Base-by-base conservation (phyloP, 2,888 invertebrate genomes). In the Meiosimyza decipiens region DNA sequence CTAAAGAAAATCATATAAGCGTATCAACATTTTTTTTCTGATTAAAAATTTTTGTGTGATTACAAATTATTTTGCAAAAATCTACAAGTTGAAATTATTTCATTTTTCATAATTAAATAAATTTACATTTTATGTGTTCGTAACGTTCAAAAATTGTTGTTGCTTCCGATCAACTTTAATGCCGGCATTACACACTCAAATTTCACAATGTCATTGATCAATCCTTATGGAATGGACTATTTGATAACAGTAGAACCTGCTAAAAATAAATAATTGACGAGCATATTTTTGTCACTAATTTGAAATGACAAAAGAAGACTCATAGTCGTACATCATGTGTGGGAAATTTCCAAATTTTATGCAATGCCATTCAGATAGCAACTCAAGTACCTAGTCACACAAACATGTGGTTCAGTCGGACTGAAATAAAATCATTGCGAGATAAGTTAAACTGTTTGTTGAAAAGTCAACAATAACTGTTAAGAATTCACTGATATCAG, bases 271-370 rank as follows among this genome's bases (percentile, higher is more conserved):
- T 51, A 64, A 51, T 49, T 64, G 51, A 64, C 51, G 64, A 64
- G 51, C 50, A 51, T 51, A 51, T 49, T 64, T 64, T 51, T 64
- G 51, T 64, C 51, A 22, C 50, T 51, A 12, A 49, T 63, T 40
- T 60, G 5, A 57, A 63, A 40, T 40, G 12, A 64, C 51, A 64
- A 47, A 64, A 64, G 15, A 54, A 54, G 18, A 16, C 54, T n/a
- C 18, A 54, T 11, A 54, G 54, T 11, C 64, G 50, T 64, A 18
- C 64, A 64, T 64, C 64, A 64, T 64, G 50, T 64, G 51, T 62
- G 60, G 60, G 60, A 62, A 40, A 62, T 62, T 62, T 62, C 60
- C 47, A 28, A 62, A 62, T 62, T 40, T 33, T 28, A 62, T 57
- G 57, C 22, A 28, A 28, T 55, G 15, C 12, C 57, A 28, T 28